Conservation (phyloP, 2,888 invertebrate species). For the Amiota mariae region DNA sequence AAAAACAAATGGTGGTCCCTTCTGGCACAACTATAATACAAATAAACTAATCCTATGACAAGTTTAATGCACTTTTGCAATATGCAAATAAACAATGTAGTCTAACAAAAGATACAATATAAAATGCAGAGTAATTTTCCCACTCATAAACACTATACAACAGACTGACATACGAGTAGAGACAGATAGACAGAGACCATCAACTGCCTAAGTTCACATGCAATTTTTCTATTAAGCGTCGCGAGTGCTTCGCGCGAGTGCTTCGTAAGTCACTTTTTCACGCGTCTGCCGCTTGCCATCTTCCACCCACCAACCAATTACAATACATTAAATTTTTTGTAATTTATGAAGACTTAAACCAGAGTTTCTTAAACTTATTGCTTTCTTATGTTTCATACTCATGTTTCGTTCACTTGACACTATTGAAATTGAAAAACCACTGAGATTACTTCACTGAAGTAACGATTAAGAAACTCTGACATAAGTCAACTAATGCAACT, state of each 20-base stretch:
- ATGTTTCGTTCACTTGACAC: too few relatives aligned
- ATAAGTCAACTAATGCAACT: too few relatives aligned
- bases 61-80: background rate
- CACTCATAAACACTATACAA: conserved; percentile 7
- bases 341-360: background rate
- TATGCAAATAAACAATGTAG: background rate
- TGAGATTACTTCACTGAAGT: too few relatives aligned
- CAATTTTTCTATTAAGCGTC: conserved; percentile 58
- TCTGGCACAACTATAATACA: too few relatives aligned
- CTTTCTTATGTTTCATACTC: too few relatives aligned
- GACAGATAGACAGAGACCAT: conserved; percentile 32
- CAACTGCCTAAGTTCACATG: conserved; percentile 55
- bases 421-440: too few relatives aligned
- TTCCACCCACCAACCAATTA: background rate
- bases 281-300: background rate
- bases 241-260: conserved; percentile 31
- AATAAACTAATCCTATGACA: background rate
- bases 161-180: too few relatives aligned
- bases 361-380: too few relatives aligned
- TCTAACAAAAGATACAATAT: background rate
- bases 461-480: too few relatives aligned
- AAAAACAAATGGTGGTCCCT: too few relatives aligned
- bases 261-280: conserved; percentile 26
- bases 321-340: background rate
- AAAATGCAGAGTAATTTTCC: conserved; percentile 2